A percentile compares a stretch with the other conserved stretches of the same genome.
phyloP scores from a whole-genome alignment of 1,140 invertebrate genomes.

The Drosophila chauvacae region DNA sequence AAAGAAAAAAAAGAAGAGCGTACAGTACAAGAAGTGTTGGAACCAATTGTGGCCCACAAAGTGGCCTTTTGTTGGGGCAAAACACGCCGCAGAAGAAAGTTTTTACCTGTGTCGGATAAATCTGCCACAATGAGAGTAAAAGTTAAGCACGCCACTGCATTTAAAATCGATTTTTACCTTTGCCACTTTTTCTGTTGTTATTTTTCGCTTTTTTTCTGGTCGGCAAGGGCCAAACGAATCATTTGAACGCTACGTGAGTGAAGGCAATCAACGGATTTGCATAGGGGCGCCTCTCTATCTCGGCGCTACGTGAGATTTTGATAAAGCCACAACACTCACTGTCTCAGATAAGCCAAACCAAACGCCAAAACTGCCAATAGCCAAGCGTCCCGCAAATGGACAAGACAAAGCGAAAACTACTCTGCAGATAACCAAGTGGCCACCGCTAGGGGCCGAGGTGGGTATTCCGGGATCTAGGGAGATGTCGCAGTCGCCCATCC shows the following conservation, averaged over 20 bases:
- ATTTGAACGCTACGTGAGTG: conserved; percentile 64
- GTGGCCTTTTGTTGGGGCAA: conserved; percentile 7
- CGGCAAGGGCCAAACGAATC: conserved; percentile 39
- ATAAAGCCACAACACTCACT: conserved; percentile 49
- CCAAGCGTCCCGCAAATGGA: conserved; percentile 25
- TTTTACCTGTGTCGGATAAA: conserved; percentile 28
- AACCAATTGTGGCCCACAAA: conserved; percentile 33
- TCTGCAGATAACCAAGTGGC: conserved; percentile 57
- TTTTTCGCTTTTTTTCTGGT: not conserved
- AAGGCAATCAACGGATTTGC: conserved; percentile 67
- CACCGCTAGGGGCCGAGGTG: conserved; percentile 28
- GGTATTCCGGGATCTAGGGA: not conserved
- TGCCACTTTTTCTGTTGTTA: conserved; percentile 4
- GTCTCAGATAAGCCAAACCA: conserved; percentile 54
- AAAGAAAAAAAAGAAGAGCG: not conserved
- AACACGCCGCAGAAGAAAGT: conserved; percentile 50
- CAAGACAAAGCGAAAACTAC: conserved; percentile 57
- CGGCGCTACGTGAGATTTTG: conserved; percentile 71
- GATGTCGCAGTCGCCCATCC: conserved; percentile 9
- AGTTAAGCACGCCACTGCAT: conserved; percentile 62
- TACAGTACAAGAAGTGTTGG: conserved; percentile 24
- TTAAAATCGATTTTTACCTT: conserved; percentile 68
- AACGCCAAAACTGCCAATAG: conserved; percentile 39
- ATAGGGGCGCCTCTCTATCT: conserved; percentile 55
- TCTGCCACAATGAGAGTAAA: conserved; percentile 66